phyloP scores from a whole-genome alignment of 2,113 vertebrate species.

The Neoarius graeffei region DNA sequence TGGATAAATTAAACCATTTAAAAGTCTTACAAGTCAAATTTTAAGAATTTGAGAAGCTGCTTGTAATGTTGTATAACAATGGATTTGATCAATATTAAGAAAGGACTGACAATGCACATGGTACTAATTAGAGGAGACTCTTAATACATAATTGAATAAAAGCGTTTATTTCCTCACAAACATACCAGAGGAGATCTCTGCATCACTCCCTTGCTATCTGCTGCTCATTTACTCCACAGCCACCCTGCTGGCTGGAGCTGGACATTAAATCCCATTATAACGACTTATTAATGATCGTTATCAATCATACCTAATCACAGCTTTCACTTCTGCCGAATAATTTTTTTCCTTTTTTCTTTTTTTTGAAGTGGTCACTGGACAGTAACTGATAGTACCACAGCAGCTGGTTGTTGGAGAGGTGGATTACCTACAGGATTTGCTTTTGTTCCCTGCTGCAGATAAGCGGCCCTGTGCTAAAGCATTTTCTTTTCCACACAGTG shows the following conservation, averaged over 20 bases:
- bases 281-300: slow-evolving; percentile 45
- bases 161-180: slow-evolving; percentile 16
- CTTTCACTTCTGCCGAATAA: slow-evolving; percentile 5
- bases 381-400: slow-evolving; percentile 36
- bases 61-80: neutral
- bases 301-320: slow-evolving; percentile 35
- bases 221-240: slow-evolving; percentile 35
- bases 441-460: slow-evolving; percentile 54
- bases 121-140: neutral
- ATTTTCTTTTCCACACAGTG: slow-evolving; percentile 61
- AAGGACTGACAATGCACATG: neutral
- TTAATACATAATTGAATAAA: slow-evolving; percentile 5
- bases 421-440: slow-evolving; percentile 50
- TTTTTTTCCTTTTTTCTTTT: neutral
- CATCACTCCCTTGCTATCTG: slow-evolving; percentile 16
- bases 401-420: slow-evolving; percentile 35
- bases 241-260: slow-evolving; percentile 15
- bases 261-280: slow-evolving; percentile 38
- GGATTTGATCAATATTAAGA: neutral
- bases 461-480: slow-evolving; percentile 50
- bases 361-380: neutral
- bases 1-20: neutral
- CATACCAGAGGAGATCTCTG: neutral
- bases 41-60: neutral
- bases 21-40: neutral